A percentile compares a stretch with the other conserved stretches of the same genome.
phyloP scores from a whole-genome alignment of 2,113 vertebrate genomes.

The Centrocercus urophasianus region DNA sequence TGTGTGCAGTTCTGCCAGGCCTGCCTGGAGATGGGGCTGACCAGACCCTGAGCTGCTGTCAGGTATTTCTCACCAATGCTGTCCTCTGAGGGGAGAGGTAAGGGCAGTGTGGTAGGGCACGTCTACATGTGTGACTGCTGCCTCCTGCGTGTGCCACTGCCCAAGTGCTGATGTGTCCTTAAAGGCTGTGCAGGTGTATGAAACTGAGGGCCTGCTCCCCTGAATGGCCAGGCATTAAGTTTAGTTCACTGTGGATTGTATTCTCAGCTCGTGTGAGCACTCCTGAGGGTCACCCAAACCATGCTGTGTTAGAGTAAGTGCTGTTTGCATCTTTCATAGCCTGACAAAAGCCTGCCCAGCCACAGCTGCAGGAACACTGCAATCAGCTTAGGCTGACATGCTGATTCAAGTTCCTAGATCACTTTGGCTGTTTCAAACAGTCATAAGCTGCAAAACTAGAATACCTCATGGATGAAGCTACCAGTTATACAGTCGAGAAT shows the following conservation, averaged over 20 bases:
- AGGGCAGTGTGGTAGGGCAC: neutral
- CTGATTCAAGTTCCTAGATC: neutral
- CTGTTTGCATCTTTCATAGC: neutral
- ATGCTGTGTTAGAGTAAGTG: neutral
- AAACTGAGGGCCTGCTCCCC: neutral
- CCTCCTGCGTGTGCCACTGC: neutral
- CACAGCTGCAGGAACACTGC: neutral
- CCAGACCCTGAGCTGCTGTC: rapidly evolving
- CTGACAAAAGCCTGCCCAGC: neutral
- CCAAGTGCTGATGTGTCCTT: neutral
- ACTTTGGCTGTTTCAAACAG: neutral
- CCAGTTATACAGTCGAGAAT: neutral
- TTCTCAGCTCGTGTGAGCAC: neutral
- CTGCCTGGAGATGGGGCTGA: neutral
- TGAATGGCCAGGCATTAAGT: neutral
- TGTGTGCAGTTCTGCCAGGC: neutral
- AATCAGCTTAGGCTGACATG: neutral
- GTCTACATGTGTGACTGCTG: rapidly evolving
- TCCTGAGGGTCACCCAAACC: neutral
- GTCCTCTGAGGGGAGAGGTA: neutral
- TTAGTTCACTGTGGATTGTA: neutral
- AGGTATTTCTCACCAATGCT: neutral
- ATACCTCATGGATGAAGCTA: neutral
- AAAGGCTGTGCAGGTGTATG: neutral
- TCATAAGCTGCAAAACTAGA: neutral